Percentiles rank a stretch among this genome's conserved stretches.
Evolutionary conservation across 1,140 invertebrate species (phyloP).

Genomic region (Rhopalosiphum maidis): DNA sequence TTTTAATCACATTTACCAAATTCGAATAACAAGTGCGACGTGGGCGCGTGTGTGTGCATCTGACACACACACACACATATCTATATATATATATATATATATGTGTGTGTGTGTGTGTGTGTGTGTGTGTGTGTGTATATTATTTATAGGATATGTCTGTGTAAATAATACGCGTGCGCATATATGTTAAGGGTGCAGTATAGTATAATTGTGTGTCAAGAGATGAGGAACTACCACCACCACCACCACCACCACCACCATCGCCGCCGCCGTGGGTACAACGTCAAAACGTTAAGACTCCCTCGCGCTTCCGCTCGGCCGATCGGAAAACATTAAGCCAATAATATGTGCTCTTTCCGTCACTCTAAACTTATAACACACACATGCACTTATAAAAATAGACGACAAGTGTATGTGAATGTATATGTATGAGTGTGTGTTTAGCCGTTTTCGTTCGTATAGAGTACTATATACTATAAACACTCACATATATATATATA

Average conservation of each 20-base stretch:
- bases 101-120: too few relatives aligned
- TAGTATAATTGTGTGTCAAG: conserved; percentile 51
- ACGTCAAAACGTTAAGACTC: conserved; percentile 57
- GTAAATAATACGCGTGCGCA: conserved; percentile 23
- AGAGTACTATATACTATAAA: not conserved
- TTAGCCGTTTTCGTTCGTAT: not conserved
- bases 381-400: not conserved
- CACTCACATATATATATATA: not conserved
- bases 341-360: conserved; percentile 47
- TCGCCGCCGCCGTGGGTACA: not conserved
- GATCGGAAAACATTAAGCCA: conserved; percentile 58
- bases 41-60: not conserved
- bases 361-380: conserved; percentile 17
- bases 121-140: too few relatives aligned
- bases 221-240: conserved; percentile 30
- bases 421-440: not conserved
- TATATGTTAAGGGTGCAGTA: not conserved
- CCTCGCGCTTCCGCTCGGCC: conserved; percentile 54
- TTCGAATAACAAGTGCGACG: conserved; percentile 33
- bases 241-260: not conserved
- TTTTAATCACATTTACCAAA: conserved; percentile 54
- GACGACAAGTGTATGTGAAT: not conserved
- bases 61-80: not conserved
- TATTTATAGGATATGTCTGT: not conserved
- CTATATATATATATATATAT: not conserved